Evolutionary conservation across 1,140 invertebrate genomes (phyloP), one percentile per base, ranked within the genome.

Genomic region (Probaryconus sp.): DNA sequence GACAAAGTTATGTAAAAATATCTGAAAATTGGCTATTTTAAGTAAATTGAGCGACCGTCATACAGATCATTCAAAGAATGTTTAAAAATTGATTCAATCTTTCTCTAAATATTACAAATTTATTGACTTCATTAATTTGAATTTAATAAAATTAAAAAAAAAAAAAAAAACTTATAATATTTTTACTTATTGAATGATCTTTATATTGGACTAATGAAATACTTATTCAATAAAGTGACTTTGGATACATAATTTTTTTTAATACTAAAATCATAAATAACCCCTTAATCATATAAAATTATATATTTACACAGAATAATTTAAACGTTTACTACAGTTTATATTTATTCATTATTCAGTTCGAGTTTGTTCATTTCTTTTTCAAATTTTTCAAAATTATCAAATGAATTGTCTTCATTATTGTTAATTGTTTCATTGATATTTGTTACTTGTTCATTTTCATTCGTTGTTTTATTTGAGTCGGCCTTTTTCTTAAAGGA

Each of bases 401-500:
- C 26, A 2, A 37, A 33, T 17, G 31, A 20, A 10, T 31, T 51
- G 13, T 56, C 63, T 30, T 40, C 0, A 26, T 51, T 6, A 18
- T 11, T 31, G 6, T 38, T 30, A 50, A 31, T 13, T 1, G 4
- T 31, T 45, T 28, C 30, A 18, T 65, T 31, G 3, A n/a, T 0
- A 20, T 56, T 1, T 7, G 14, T 10, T 33, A 5, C 28, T 16
- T 48, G 6, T 5, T 30, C 16, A 17, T 13, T 6, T 30, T 45
- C 14, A 7, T 0, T 20, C 56, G 55, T 56, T 5, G 1, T 18
- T 40, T 55, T 37, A 20, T 45, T 53, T 3, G 33, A 17, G n/a
- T 85, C 77, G 3, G 51, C 4, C 69, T 82, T 86, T 37, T 82
- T 88, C 33, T 82, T 85, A 5, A 85, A 63, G 28, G 84, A 77